Evolutionary conservation across 2,888 invertebrate genomes (phyloP), one percentile per base, ranked within the genome.

Genomic region (Elmis aenea): DNA sequence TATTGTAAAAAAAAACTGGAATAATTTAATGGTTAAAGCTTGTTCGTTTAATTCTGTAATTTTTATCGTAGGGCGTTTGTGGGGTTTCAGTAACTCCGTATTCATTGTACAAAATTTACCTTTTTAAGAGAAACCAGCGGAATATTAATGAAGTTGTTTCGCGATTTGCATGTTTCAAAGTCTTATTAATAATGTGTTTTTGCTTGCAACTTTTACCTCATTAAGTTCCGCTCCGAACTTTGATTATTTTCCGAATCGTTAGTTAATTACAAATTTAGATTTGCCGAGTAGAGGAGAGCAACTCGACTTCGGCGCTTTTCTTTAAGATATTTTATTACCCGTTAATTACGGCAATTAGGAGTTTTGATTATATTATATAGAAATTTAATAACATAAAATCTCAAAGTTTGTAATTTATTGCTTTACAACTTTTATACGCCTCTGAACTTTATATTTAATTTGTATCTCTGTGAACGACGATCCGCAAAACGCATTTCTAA

Each of bases 211-310:
- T 60, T 61, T 61, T 51, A 59, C 59, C 58, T 59, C 62, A 61
- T 62, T 64, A 60, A 61, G 54, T 61, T 45, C 32, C 46, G 46
- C 38, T 45, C 47, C 37, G 50, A 60, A 61, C 59, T 62, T 63
- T 66, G 62, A 63, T 64, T 66, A 64, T 64, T 65, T 66, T 64
- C 61, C 63, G 57, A 64, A 61, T 55, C 59, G 63, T 62, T 62
- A 64, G 62, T 62, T 64, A 65, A 66, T 65, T 65, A 63, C 59
- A 66, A 62, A 58, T 53, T 55, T 44, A 50, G 46, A 50, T 50
- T 48, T 48, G 44, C 28, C 36, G 23, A 27, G 33, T 38, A 21
- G 40, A 33, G 33, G 43, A 42, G 44, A 42, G 36, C 45, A 46
- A 48, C 43, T 46, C 43, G 46, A 48, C 46, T 46, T 46, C 42